phyloP scores from a whole-genome alignment of 2,113 vertebrate species.

The Vimba vimba region DNA sequence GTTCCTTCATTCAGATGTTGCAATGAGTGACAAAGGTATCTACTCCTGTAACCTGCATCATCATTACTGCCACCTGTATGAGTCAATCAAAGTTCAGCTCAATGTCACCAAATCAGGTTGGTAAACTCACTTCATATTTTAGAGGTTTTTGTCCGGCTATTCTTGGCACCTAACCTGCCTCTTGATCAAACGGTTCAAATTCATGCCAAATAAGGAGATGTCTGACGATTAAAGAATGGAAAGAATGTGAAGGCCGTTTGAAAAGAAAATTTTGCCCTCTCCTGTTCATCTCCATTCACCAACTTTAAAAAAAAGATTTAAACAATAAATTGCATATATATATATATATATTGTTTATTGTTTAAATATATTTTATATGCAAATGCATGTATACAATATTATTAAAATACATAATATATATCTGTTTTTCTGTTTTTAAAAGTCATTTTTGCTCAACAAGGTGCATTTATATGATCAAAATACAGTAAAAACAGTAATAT shows the following conservation, averaged over 20 bases:
- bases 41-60: constrained; percentile 95
- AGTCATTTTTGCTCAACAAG: too few species aligned
- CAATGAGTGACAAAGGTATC: constrained; percentile 79
- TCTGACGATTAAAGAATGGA: constrained; percentile 10
- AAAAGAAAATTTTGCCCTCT: not conserved
- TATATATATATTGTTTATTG: too few species aligned
- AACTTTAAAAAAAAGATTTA: not conserved
- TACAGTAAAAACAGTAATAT: too few species aligned
- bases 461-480: too few species aligned
- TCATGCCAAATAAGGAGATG: constrained; percentile 29
- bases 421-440: too few species aligned
- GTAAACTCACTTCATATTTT: constrained; percentile 31
- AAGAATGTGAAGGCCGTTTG: constrained; percentile 29
- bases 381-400: too few species aligned
- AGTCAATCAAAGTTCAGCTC: constrained; percentile 84
- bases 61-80: constrained; percentile 90
- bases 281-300: not conserved
- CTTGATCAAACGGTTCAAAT: not conserved
- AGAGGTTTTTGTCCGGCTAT: not conserved
- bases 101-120: constrained; percentile 83
- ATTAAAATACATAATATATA: too few species aligned
- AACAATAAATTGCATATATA: too few species aligned
- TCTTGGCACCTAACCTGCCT: not conserved
- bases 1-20: constrained; percentile 67
- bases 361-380: too few species aligned